Percentiles rank a stretch among this genome's conserved stretches.
Evolutionary conservation across 2,888 invertebrate species (phyloP).

Genomic region (Gerris lacustris): DNA sequence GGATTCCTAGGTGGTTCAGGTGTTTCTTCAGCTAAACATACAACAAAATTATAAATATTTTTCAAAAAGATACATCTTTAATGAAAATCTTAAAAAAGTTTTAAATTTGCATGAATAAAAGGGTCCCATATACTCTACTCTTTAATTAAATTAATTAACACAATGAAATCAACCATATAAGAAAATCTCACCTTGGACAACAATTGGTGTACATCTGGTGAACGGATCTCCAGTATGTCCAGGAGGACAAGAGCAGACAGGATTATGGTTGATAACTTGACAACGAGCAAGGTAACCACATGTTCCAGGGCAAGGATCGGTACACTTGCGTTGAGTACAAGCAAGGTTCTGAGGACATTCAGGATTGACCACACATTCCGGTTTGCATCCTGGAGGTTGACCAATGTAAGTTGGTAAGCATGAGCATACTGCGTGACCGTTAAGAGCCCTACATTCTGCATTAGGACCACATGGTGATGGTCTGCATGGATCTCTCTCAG

Average conservation of each 20-base stretch:
- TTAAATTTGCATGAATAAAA: not conserved
- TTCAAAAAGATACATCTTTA: not conserved
- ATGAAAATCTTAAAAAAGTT: slow-evolving; percentile 34
- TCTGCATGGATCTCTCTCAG: slow-evolving; percentile 43
- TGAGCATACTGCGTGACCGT: slow-evolving; percentile 37
- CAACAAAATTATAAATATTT: not conserved
- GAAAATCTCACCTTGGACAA: slow-evolving; percentile 40
- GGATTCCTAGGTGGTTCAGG: slow-evolving; percentile 33
- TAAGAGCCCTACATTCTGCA: slow-evolving; percentile 50
- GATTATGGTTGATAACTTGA: slow-evolving; percentile 56
- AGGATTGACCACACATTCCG: slow-evolving; percentile 63
- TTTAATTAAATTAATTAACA: not conserved
- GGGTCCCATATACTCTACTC: not conserved
- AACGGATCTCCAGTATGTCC: slow-evolving; percentile 70
- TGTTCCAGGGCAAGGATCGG: slow-evolving; percentile 64
- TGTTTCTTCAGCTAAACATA: slow-evolving; percentile 18
- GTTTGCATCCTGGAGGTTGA: slow-evolving; percentile 49
- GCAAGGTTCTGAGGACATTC: slow-evolving; percentile 60
- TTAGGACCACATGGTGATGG: slow-evolving; percentile 51
- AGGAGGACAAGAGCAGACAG: slow-evolving; percentile 56
- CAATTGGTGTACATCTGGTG: slow-evolving; percentile 44
- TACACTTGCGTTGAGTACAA: slow-evolving; percentile 59
- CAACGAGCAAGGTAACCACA: slow-evolving; percentile 49
- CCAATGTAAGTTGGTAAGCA: slow-evolving; percentile 33
- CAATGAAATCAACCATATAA: not conserved